A percentile compares a stretch with the other conserved stretches of the same genome.
phyloP scores from a whole-genome alignment of 1,140 invertebrate genomes.

The Apis florea region DNA sequence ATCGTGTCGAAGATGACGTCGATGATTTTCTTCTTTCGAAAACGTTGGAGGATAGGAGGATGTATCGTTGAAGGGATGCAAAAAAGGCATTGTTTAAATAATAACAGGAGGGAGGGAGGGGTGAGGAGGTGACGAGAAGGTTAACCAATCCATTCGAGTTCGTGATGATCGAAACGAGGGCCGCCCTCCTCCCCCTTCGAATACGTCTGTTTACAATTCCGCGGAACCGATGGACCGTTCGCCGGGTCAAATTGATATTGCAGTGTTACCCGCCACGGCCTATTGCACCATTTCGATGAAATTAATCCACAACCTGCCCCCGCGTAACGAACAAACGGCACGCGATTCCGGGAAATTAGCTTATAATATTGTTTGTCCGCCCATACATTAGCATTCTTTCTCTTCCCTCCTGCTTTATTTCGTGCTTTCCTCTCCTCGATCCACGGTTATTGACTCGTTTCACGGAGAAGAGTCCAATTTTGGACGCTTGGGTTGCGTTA shows the following conservation, averaged over 20 bases:
- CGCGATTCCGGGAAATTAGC: slow-evolving; percentile 26
- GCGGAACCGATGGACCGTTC: slow-evolving; percentile 9
- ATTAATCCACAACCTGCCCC: slow-evolving; percentile 31
- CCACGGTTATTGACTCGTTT: not conserved
- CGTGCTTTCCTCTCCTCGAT: not conserved
- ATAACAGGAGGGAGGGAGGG: not conserved
- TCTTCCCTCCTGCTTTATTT: not conserved
- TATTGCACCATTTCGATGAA: slow-evolving; percentile 23
- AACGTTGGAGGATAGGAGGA: too few species aligned
- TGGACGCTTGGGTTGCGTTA: not conserved
- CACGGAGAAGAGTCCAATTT: not conserved
- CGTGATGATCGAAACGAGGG: not conserved
- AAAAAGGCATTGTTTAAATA: slow-evolving; percentile 13
- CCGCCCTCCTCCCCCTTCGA: too few species aligned
- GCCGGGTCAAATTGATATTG: slow-evolving; percentile 38
- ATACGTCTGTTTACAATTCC: slow-evolving; percentile 30
- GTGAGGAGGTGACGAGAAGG: not conserved
- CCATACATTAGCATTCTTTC: not conserved
- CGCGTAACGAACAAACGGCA: not conserved
- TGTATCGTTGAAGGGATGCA: too few species aligned
- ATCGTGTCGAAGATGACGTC: too few species aligned
- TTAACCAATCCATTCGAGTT: slow-evolving; percentile 1
- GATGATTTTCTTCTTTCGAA: too few species aligned
- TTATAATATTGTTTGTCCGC: slow-evolving; percentile 33
- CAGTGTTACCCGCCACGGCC: not conserved